These are phyloP conservation scores for Stenotaenia linearis DNA, from an alignment of 2,888 invertebrate species.

Conservation along the genomic window DNA sequence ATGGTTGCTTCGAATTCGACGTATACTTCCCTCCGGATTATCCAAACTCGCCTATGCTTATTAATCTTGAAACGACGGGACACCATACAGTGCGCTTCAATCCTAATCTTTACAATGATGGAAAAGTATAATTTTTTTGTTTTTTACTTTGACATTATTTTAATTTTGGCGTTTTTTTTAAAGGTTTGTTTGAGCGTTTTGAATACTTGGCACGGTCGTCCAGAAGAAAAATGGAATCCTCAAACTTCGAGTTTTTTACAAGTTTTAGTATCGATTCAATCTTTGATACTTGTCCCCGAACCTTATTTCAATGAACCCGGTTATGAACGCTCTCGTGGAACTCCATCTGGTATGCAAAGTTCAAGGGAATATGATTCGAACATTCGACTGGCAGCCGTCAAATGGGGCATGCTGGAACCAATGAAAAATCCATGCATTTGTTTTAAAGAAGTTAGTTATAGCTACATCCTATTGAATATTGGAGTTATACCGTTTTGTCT, in stretches of 20 bases:
- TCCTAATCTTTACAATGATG: slow-evolving; percentile 90
- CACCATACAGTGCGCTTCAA: slow-evolving; percentile 84
- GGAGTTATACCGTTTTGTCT: not conserved
- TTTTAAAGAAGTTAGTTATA: slow-evolving; percentile 68
- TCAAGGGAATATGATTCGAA: slow-evolving; percentile 92
- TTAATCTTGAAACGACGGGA: slow-evolving; percentile 84
- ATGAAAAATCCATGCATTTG: slow-evolving; percentile 82
- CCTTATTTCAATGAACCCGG: slow-evolving; percentile 95
- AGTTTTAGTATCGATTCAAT: slow-evolving; percentile 84
- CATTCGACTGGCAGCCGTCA: slow-evolving; percentile 87
- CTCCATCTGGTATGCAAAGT: slow-evolving; percentile 76
- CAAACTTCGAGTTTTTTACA: slow-evolving; percentile 86
- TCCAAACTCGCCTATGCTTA: slow-evolving; percentile 78
- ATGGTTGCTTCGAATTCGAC: slow-evolving; percentile 86
- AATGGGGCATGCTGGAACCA: slow-evolving; percentile 95
- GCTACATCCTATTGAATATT: too few species aligned
- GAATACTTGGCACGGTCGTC: slow-evolving; percentile 94
- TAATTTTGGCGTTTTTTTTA: slow-evolving; percentile 30
- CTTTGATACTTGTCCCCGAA: slow-evolving; percentile 83
- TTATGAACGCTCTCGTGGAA: slow-evolving; percentile 82
- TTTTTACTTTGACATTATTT: too few species aligned
- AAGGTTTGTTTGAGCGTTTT: slow-evolving; percentile 77
- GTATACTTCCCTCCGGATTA: slow-evolving; percentile 71
- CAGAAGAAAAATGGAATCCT: slow-evolving; percentile 95
- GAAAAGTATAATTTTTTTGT: slow-evolving; percentile 74